phyloP scores from a whole-genome alignment of 2,797 vertebrate species.

The Adrianichthys oophorus region DNA sequence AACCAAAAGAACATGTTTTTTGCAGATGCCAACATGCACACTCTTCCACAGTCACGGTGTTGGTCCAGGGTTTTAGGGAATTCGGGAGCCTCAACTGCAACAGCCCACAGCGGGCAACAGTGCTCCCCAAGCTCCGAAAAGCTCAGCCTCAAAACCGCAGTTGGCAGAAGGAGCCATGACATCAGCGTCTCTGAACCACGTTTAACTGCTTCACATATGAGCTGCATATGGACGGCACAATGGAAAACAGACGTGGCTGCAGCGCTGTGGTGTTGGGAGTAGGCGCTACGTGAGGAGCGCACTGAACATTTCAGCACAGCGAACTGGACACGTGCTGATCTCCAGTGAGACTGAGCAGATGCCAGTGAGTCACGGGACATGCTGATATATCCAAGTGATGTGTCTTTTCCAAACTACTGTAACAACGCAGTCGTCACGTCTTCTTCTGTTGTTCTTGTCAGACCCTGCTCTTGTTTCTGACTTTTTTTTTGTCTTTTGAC shows the following conservation, averaged over 20 bases:
- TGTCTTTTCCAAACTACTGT: constrained; percentile 22
- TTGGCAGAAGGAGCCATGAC: constrained; percentile 57
- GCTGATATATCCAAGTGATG: constrained; percentile 22
- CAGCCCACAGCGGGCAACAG: constrained; percentile 36
- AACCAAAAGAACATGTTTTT: no score
- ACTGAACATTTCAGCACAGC: constrained; percentile 3
- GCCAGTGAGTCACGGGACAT: constrained; percentile 36
- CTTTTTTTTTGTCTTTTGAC: constrained; percentile 2
- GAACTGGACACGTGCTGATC: constrained; percentile 38
- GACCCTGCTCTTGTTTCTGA: constrained; percentile 9
- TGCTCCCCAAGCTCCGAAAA: constrained; percentile 41
- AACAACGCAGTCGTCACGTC: constrained; percentile 22
- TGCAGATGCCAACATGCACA: constrained; percentile 4
- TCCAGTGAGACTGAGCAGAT: constrained; percentile 45
- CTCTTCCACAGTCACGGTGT: constrained; percentile 39
- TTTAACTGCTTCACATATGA: constrained; percentile 51
- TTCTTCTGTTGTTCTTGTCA: constrained; percentile 21
- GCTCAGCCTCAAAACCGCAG: constrained; percentile 52
- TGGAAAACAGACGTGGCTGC: constrained; percentile 49
- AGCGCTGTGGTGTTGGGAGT: constrained; percentile 5
- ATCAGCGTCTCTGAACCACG: constrained; percentile 58
- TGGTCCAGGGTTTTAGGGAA: constrained; percentile 18
- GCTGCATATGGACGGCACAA: constrained; percentile 45
- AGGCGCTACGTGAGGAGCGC: neutral
- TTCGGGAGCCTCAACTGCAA: constrained; percentile 28